Percentiles rank a stretch among this genome's conserved stretches.
Conservation (phyloP, 2,888 invertebrate species). For the Seira musarum region DNA sequence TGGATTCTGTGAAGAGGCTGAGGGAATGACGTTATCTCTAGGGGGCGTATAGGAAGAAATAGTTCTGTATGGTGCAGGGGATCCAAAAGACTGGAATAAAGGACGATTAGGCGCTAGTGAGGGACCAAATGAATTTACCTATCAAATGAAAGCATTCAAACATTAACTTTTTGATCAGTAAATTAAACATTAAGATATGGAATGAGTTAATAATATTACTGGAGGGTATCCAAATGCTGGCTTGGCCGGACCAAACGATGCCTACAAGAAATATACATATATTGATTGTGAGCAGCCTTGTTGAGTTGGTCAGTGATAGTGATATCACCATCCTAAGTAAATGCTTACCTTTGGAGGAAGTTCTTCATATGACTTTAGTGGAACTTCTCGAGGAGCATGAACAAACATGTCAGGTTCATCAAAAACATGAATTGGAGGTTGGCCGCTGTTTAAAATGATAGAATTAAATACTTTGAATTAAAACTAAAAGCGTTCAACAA, state of each 20-base stretch:
- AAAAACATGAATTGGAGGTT: constrained; percentile 72
- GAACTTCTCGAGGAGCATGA: constrained; percentile 56
- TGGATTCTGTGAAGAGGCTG: constrained; percentile 70
- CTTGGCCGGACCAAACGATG: constrained; percentile 66
- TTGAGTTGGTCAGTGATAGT: neutral
- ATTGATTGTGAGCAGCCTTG: neutral
- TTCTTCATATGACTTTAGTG: constrained; percentile 43
- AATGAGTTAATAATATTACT: constrained; percentile 13
- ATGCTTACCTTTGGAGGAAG: constrained; percentile 46
- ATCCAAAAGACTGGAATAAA: constrained; percentile 40
- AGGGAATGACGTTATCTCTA: constrained; percentile 53
- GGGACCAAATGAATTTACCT: constrained; percentile 57
- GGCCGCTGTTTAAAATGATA: constrained; percentile 70
- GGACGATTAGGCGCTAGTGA: constrained; percentile 26
- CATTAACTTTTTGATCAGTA: neutral
- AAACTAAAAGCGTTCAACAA: constrained; percentile 56
- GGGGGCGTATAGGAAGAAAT: constrained; percentile 55
- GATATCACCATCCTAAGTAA: too few relatives aligned
- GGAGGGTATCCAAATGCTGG: constrained; percentile 46
- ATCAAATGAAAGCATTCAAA: constrained; percentile 16
- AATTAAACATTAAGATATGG: too few relatives aligned
- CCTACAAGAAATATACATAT: constrained; percentile 27
- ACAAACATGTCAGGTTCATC: constrained; percentile 69
- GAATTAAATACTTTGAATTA: constrained; percentile 58
- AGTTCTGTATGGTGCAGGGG: constrained; percentile 27